A percentile compares a stretch with the other conserved stretches of the same genome.
These are phyloP conservation scores for Synanceia verrucosa DNA, from an alignment of 2,797 vertebrate species.

Conservation along the genomic window DNA sequence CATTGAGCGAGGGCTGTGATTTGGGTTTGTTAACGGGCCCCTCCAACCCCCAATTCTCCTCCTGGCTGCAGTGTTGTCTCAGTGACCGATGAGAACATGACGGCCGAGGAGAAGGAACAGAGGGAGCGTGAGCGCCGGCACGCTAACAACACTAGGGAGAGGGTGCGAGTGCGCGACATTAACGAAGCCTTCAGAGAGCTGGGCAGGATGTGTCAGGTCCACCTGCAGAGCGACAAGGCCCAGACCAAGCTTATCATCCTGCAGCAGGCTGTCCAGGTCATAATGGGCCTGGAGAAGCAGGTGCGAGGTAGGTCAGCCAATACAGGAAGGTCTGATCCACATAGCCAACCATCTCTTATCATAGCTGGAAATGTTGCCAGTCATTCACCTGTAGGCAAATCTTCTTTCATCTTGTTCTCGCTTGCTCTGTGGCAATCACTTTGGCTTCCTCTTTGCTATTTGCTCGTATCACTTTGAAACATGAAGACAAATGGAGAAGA, in stretches of 20 bases:
- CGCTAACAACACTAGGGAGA: constrained; percentile 98
- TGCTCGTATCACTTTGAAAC: constrained; percentile 31
- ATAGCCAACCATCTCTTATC: constrained; percentile 30
- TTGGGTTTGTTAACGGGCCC: constrained; percentile 77
- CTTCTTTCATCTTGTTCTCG: constrained; percentile 19
- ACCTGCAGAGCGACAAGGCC: constrained; percentile 99
- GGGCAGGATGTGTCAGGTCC: constrained; percentile 98
- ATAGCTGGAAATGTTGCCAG: constrained; percentile 13
- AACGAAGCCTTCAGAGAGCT: constrained; percentile 99
- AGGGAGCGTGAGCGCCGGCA: constrained; percentile 95
- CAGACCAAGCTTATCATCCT: constrained; percentile 99
- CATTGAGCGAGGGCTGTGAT: constrained; percentile 63
- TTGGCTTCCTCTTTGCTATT: constrained; percentile 42
- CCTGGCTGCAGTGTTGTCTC: constrained; percentile 74
- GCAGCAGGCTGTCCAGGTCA: constrained; percentile 99
- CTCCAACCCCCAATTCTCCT: constrained; percentile 60
- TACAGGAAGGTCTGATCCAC: constrained; percentile 45
- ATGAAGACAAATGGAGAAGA: constrained; percentile 19
- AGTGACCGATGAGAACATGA: constrained; percentile 92
- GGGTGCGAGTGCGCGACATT: constrained; percentile 98
- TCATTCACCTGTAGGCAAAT: constrained; percentile 22
- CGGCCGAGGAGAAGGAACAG: constrained; percentile 98
- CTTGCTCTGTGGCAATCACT: constrained; percentile 32
- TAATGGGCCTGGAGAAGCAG: constrained; percentile 99
- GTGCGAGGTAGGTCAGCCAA: constrained; percentile 96